Percentiles rank a stretch among this genome's conserved stretches.
Conservation (phyloP, 1,140 invertebrate genomes). For the Atta texana region DNA sequence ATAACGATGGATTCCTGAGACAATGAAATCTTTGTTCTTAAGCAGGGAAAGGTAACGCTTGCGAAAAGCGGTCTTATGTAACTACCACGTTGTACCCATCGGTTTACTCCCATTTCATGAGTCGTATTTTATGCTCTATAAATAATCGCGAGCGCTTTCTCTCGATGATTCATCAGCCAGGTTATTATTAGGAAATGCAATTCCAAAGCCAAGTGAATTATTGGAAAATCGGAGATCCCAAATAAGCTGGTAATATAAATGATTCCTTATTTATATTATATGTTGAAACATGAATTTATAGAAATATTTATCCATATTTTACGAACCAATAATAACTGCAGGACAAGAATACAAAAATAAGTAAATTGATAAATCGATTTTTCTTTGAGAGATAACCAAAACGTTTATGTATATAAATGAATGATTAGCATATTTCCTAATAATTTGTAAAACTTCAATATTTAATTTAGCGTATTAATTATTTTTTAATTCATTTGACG, state of each 20-base stretch:
- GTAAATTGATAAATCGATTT: background rate
- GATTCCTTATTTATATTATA: background rate
- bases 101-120: constrained; percentile 41
- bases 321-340: background rate
- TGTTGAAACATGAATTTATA: background rate
- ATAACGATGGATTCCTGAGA: constrained; percentile 54
- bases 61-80: constrained; percentile 46
- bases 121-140: background rate
- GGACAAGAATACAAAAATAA: background rate
- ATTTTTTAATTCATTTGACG: background rate
- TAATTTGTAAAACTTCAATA: background rate
- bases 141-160: constrained; percentile 43
- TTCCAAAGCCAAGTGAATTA: constrained; percentile 14
- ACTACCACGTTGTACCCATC: constrained; percentile 28
- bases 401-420: background rate
- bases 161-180: constrained; percentile 36
- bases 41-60: constrained; percentile 43
- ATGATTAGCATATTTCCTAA: background rate
- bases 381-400: background rate
- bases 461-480: background rate
- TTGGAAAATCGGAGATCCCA: background rate
- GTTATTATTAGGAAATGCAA: constrained; percentile 45
- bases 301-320: background rate
- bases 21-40: constrained; percentile 58
- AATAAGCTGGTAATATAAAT: constrained; percentile 4